A percentile compares a stretch with the other conserved stretches of the same genome.
phyloP scores from a whole-genome alignment of 2,888 invertebrate species.

The Apamea crenata region DNA sequence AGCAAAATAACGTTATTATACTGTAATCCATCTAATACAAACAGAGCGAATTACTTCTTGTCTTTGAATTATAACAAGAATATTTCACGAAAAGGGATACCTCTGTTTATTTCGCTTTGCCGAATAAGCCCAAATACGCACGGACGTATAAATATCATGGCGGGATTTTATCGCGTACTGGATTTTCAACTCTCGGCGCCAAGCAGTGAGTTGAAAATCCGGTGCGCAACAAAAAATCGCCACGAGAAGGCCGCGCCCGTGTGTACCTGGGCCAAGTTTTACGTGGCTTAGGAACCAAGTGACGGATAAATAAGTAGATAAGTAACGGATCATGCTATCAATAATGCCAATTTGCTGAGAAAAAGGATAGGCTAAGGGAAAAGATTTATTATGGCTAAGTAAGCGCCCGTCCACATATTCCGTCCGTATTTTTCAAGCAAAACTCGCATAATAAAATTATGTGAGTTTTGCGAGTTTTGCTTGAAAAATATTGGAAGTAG shows the following conservation, averaged over 20 bases:
- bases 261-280: background rate
- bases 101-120: background rate
- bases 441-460: no score
- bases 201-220: no score
- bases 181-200: no score
- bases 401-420: background rate
- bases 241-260: no score
- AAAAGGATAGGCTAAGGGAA: background rate
- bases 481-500: background rate
- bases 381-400: constrained; percentile 7
- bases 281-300: constrained; percentile 13
- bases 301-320: constrained; percentile 15
- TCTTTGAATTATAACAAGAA: constrained; percentile 22
- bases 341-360: constrained; percentile 32
- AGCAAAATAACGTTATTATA: constrained; percentile 7
- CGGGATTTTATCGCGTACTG: no score
- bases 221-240: no score
- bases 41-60: constrained; percentile 12
- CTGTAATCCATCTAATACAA: constrained; percentile 15
- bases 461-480: background rate
- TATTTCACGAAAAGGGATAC: background rate
- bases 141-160: no score
- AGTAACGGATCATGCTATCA: constrained; percentile 31
- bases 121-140: background rate
- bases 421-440: no score